Evolutionary conservation across 2,113 vertebrate genomes (phyloP), one percentile per base, ranked within the genome.

Genomic region (Chloropsis cyanopogon): DNA sequence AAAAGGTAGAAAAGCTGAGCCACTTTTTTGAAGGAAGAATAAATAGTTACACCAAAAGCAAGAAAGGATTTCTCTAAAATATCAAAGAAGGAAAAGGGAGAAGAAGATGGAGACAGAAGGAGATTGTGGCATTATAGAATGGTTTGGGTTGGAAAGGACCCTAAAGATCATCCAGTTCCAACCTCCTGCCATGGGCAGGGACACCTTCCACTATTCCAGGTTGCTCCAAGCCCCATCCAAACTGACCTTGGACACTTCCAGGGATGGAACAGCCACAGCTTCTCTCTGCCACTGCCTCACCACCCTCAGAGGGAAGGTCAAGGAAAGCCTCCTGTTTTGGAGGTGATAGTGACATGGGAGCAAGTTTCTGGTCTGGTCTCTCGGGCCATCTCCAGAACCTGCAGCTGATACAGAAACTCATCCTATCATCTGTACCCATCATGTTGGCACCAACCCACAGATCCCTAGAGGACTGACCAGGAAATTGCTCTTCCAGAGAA

Each of bases 171-270:
- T 19, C 11, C 22, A 26, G n/a, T 68, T 69, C 29, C 53, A 73
- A 21, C 9, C 4, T 3, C 46, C 46, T 75, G 28, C 28, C 21
- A 31, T 9, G 46, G 33, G 20, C n/a, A 47, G 29, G 7, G 29
- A 25, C 29, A 54, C 9, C 14, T 69, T 42, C 41, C 31, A 19
- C 25, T 20, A 11, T 1, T 6, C 10, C 49, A 82, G n/a, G 11
- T 22, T 61, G 41, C 41, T 69, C 35, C n/a, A 82, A 82, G 17
- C 11, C 14, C n/a, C 0, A 0, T 69, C n/a, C 54, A 35, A 0
- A 5, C 29, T 26, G 29, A 14, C 5, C n/a, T 37, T 41, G 4
- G 25, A 33, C 35, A 35, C 2, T 82, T 35, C 17, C n/a, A 82
- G 70, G n/a, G 47, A 25, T 47, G 41, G 29, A 5, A 3, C 20